Conservation (phyloP, 2,113 vertebrate genomes). For the Acinonyx jubatus region DNA sequence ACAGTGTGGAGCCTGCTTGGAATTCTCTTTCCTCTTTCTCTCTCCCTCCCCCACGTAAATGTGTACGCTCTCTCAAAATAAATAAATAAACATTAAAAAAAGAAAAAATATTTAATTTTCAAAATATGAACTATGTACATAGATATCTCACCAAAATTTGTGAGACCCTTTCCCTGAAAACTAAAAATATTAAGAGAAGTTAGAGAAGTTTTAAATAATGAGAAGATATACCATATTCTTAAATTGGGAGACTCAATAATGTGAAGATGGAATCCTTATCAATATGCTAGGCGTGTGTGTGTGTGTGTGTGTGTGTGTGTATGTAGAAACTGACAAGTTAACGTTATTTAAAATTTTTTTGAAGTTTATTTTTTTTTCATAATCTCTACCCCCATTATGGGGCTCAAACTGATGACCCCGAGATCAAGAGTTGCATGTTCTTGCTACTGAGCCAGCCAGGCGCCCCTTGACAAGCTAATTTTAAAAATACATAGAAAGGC, state of each 20-base stretch:
- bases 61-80: too few relatives aligned
- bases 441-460: background rate
- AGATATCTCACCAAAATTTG: background rate
- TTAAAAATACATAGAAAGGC: background rate
- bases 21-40: too few relatives aligned
- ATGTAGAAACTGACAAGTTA: background rate
- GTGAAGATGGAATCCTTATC: background rate
- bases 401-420: background rate
- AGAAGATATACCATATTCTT: background rate
- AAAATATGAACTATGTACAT: background rate
- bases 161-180: background rate
- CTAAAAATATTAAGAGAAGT: background rate
- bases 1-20: too few relatives aligned
- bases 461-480: background rate
- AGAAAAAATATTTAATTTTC: slow-evolving; percentile 35
- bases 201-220: background rate
- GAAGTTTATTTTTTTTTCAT: background rate
- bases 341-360: background rate
- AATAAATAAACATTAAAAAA: background rate
- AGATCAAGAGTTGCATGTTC: background rate
- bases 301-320: background rate
- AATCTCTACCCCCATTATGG: background rate
- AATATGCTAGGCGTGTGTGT: background rate
- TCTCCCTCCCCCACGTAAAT: too few relatives aligned
- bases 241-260: background rate